phyloP scores from a whole-genome alignment of 2,888 invertebrate genomes.

The Drosophila mulleri region DNA sequence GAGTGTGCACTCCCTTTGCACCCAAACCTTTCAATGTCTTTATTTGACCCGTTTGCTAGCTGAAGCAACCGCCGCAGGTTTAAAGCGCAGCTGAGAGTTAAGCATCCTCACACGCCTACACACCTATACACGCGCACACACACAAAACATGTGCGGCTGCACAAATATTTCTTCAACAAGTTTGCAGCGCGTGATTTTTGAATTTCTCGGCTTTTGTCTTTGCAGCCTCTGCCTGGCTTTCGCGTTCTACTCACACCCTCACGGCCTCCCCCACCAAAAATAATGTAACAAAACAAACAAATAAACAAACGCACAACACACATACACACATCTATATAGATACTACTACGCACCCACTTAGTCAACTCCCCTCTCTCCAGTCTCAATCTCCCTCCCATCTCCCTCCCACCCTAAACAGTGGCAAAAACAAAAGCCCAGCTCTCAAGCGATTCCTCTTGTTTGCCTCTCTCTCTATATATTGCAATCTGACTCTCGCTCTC shows the following conservation, averaged over 20 bases:
- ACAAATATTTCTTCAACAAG: constrained; percentile 76
- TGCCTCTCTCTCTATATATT: background rate
- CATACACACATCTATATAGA: constrained; percentile 15
- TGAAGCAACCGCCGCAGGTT: constrained; percentile 29
- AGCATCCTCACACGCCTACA: constrained; percentile 3
- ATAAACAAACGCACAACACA: constrained; percentile 52
- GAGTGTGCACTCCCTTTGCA: background rate
- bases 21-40: constrained; percentile 29
- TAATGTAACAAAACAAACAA: constrained; percentile 72
- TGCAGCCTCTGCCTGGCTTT: constrained; percentile 28
- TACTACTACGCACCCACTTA: constrained; percentile 54
- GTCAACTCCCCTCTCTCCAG: constrained; percentile 10
- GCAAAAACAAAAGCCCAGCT: constrained; percentile 28
- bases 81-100: constrained; percentile 57
- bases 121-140: background rate
- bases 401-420: too few species aligned
- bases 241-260: constrained; percentile 18
- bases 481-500: background rate
- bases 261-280: constrained; percentile 9
- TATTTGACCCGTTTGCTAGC: constrained; percentile 29
- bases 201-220: constrained; percentile 68
- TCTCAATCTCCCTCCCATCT: background rate
- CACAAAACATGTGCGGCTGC: constrained; percentile 22
- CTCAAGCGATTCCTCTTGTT: constrained; percentile 15
- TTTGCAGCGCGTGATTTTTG: constrained; percentile 76